These are phyloP conservation scores for Pecten maximus DNA, from an alignment of 2,888 invertebrate genomes.

Conservation along the genomic window DNA sequence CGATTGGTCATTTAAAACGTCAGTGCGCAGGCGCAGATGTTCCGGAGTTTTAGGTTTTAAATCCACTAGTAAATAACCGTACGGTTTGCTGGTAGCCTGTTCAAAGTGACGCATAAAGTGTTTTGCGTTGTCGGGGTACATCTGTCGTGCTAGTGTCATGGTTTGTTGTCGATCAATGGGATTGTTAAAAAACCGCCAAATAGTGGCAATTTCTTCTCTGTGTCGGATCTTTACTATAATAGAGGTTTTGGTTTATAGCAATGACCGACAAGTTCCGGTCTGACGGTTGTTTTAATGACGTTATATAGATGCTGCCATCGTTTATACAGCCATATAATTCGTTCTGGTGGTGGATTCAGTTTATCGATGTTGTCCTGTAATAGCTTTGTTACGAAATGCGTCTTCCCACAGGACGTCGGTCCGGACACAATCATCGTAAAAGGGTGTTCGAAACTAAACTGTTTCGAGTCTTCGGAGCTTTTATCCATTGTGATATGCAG, in stretches of 20 bases:
- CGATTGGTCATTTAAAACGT: neutral
- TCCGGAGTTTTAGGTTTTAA: constrained; percentile 49
- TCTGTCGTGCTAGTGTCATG: constrained; percentile 55
- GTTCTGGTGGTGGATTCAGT: no score
- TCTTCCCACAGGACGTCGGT: no score
- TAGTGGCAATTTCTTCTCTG: constrained; percentile 51
- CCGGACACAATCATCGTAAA: no score
- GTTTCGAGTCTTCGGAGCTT: no score
- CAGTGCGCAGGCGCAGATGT: constrained; percentile 38
- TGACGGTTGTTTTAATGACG: no score
- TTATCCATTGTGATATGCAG: no score
- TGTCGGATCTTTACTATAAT: constrained; percentile 43
- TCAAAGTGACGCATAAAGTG: constrained; percentile 41
- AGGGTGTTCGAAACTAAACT: no score
- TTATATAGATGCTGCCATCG: no score
- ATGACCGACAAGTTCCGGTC: constrained; percentile 49
- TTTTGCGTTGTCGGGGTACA: constrained; percentile 49
- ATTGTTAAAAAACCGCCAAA: constrained; percentile 49
- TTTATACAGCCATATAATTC: no score
- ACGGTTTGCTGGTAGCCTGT: constrained; percentile 40
- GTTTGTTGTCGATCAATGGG: constrained; percentile 50
- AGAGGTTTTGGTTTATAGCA: constrained; percentile 40
- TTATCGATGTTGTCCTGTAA: no score
- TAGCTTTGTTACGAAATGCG: no score
- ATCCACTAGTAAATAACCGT: constrained; percentile 49